A percentile compares a stretch with the other conserved stretches of the same genome.
Evolutionary conservation across 2,797 vertebrate species (phyloP).

Genomic region (Chiloscyllium punctatum): DNA sequence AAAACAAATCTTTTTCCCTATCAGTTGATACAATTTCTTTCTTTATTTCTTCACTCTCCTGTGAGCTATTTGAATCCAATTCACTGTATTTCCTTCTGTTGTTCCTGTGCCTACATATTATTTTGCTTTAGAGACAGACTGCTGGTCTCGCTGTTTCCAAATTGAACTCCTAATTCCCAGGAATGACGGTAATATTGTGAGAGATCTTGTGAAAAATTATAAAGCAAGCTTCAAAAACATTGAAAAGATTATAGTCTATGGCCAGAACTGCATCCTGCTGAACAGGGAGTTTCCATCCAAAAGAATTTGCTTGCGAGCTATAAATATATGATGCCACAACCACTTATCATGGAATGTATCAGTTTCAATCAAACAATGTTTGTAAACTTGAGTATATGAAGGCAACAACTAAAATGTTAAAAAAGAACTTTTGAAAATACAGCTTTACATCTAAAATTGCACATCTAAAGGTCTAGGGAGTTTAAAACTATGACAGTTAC

Average conservation of each 20-base stretch:
- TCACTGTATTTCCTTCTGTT: neutral
- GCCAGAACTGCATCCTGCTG: neutral
- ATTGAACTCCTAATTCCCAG: neutral
- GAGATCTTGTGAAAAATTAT: neutral
- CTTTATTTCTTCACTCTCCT: neutral
- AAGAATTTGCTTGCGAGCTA: neutral
- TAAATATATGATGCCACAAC: neutral
- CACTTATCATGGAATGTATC: neutral
- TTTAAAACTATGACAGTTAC: neutral
- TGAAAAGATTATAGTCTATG: slow-evolving; percentile 8
- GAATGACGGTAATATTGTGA: neutral
- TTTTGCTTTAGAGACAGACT: neutral
- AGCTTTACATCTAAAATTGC: neutral
- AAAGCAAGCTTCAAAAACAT: neutral
- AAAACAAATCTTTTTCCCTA: neutral
- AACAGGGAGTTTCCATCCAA: neutral
- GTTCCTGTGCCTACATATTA: neutral
- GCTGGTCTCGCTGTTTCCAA: neutral
- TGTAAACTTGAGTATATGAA: neutral
- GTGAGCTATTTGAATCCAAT: neutral
- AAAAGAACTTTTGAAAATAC: neutral
- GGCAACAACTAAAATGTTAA: neutral
- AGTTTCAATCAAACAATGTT: neutral
- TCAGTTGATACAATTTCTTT: neutral
- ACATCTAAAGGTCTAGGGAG: too few species aligned